Evolutionary conservation across 2,797 vertebrate species (phyloP), one percentile per base, ranked within the genome.

Genomic region (Sarcophilus harrisii): DNA sequence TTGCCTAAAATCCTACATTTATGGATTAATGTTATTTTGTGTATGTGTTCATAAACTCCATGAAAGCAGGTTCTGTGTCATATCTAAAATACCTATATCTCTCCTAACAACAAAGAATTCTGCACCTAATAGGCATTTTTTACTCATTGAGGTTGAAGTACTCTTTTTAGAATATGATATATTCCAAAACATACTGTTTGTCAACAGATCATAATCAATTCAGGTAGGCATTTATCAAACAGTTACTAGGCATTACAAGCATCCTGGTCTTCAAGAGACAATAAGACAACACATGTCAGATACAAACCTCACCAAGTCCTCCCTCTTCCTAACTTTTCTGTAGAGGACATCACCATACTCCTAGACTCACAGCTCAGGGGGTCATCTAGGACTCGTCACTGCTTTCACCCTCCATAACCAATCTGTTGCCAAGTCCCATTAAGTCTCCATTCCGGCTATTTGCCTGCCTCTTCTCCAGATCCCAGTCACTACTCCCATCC

Each of bases 401-500:
- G 12, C 66, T 73, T 73, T 73, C n/a, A 73, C 1, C n/a, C 18
- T 73, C 38, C 66, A 38, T 38, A 38, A 38, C 92, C 27, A 91
- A 49, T 30, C 6, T 89, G 38, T 8, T 92, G 89, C 62, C 57
- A 93, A 94, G 57, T 55, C 38, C 30, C 2, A 28, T 89, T 92
- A 93, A 90, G 29, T 90, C 45, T 96, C 58, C 24, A 66, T 93
- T 94, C 90, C 60, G 54, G 92, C 29, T 90, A 90, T 93, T 58
- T 58, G 2, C 32, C 90, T 8, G 58, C 91, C 24, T 91, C 21
- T 24, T 29, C 1, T 29, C 52, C 57, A 3, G 24, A 5, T 32
- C 58, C 54, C 24, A 1, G 6, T 1, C 60, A 66, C 3, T 66
- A 45, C 16, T 32, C 62, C 11, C 87, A 16, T 24, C 29, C 30